Conservation (phyloP, 1,140 invertebrate genomes). For the Orchestia grillus region DNA sequence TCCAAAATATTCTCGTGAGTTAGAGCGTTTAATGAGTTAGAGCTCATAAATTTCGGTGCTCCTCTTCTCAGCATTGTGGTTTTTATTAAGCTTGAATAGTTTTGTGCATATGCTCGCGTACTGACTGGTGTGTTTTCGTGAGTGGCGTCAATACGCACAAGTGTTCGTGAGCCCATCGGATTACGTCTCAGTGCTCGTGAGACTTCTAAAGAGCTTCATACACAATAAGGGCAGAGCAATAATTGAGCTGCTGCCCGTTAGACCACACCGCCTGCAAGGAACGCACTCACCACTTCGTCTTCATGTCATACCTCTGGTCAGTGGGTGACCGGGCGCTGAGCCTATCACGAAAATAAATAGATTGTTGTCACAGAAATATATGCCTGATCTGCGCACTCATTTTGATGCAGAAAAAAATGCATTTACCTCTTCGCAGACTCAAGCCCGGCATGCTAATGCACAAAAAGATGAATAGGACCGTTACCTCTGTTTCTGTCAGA, state of each 20-base stretch:
- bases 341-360: background rate
- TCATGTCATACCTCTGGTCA: background rate
- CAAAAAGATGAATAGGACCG: background rate
- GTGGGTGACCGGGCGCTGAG: background rate
- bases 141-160: too few species aligned
- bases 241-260: too few species aligned
- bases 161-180: too few species aligned
- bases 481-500: background rate
- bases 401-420: background rate
- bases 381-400: background rate
- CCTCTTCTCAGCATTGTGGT: too few species aligned
- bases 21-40: too few species aligned
- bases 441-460: background rate
- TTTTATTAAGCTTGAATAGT: too few species aligned
- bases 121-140: too few species aligned
- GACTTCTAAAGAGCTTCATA: background rate
- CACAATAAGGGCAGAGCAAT: background rate
- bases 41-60: too few species aligned
- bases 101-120: too few species aligned
- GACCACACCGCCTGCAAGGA: background rate
- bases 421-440: background rate
- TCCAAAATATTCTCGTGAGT: too few species aligned
- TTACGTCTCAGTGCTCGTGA: background rate
- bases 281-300: background rate
- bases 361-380: background rate